phyloP scores from a whole-genome alignment of 1,140 invertebrate genomes.

The Palaemon carinicauda region DNA sequence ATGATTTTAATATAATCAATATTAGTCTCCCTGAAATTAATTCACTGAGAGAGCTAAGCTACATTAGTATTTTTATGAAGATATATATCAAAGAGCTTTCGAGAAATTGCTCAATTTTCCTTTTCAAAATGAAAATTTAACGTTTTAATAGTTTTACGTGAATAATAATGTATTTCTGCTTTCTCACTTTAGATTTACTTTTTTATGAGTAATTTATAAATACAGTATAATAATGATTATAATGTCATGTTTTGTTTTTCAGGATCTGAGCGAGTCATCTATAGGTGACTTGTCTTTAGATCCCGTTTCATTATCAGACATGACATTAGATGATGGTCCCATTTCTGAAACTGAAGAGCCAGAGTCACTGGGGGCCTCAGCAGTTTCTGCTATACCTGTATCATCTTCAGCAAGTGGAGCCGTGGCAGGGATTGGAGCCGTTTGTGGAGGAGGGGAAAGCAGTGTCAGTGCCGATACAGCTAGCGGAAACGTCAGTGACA shows the following conservation, averaged over 20 bases:
- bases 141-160: too few species aligned
- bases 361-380: conserved; percentile 26
- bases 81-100: too few species aligned
- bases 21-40: too few species aligned
- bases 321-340: conserved; percentile 49
- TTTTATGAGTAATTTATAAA: too few species aligned
- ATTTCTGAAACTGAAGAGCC: conserved; percentile 28
- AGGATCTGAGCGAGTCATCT: conserved; percentile 49
- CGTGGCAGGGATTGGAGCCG: background rate
- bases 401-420: background rate
- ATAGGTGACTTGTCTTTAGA: conserved; percentile 42
- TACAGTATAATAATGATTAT: background rate
- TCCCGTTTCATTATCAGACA: conserved; percentile 50
- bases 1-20: too few species aligned
- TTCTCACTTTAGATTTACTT: too few species aligned
- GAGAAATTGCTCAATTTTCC: too few species aligned
- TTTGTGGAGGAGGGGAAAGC: conserved; percentile 14
- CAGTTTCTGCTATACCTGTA: background rate
- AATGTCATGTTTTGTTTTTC: background rate
- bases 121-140: too few species aligned
- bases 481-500: conserved; percentile 35
- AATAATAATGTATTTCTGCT: too few species aligned
- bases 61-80: too few species aligned
- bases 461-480: conserved; percentile 17
- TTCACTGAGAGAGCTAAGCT: too few species aligned